phyloP scores from a whole-genome alignment of 2,888 invertebrate genomes.

The Drosophila falleni region DNA sequence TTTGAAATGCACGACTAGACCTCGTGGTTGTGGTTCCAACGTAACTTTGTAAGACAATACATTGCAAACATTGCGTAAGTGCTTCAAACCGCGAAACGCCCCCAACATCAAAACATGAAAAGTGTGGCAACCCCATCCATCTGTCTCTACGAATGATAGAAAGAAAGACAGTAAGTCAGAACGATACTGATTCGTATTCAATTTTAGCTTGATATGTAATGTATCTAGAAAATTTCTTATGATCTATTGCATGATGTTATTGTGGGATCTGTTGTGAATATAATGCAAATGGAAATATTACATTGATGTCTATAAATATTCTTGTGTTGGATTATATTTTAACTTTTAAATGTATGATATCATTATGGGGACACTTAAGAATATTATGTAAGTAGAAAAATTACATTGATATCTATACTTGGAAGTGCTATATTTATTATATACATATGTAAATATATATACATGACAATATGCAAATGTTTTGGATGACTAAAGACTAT shows the following conservation, averaged over 20 bases:
- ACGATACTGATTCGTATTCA: neutral
- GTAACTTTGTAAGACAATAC: conserved; percentile 59
- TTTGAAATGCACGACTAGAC: conserved; percentile 45
- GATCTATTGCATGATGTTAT: neutral
- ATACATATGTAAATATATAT: neutral
- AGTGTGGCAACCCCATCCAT: conserved; percentile 42
- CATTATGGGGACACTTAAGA: neutral
- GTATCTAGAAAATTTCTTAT: neutral
- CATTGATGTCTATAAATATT: neutral
- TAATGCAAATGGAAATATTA: neutral
- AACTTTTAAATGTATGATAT: neutral
- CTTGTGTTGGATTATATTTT: too few species aligned
- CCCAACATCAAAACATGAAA: conserved; percentile 45
- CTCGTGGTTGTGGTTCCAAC: conserved; percentile 19
- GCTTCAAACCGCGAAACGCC: conserved; percentile 47
- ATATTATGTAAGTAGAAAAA: conserved; percentile 1
- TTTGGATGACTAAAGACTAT: conserved; percentile 32
- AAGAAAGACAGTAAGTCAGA: neutral
- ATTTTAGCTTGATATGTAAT: neutral
- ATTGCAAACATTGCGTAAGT: conserved; percentile 61
- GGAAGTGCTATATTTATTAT: neutral
- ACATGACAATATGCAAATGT: conserved; percentile 37
- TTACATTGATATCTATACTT: conserved; percentile 5
- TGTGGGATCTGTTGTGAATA: neutral
- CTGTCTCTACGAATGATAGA: neutral